These are phyloP conservation scores for Thoracochromis brauschi DNA, from an alignment of 2,113 vertebrate genomes.

Conservation along the genomic window DNA sequence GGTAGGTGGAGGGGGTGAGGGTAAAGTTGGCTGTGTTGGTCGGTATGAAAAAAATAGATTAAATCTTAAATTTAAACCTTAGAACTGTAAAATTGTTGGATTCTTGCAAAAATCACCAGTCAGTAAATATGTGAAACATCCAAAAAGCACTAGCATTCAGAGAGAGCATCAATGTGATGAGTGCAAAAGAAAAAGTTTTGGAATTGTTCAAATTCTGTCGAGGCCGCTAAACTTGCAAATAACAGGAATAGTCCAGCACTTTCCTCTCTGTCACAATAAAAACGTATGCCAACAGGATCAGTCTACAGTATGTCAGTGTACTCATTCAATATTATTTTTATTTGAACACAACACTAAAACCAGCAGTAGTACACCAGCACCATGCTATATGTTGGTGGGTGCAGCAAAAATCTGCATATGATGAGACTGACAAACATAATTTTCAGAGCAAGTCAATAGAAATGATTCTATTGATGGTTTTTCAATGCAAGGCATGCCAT, in stretches of 20 bases:
- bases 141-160: neutral
- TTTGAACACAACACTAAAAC: neutral
- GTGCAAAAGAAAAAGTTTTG: neutral
- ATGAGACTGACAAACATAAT: neutral
- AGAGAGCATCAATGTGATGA: neutral
- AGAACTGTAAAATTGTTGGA: neutral
- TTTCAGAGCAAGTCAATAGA: neutral
- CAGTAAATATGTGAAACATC: neutral
- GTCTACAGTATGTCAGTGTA: neutral
- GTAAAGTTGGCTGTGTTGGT: neutral
- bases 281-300: rapidly evolving
- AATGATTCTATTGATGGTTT: neutral
- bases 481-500: neutral
- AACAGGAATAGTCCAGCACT: neutral
- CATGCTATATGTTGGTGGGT: neutral
- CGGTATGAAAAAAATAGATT: neutral
- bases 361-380: neutral
- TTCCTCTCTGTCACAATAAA: neutral
- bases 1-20: neutral
- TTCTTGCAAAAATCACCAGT: neutral
- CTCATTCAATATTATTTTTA: neutral
- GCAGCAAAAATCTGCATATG: neutral
- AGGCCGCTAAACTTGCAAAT: neutral
- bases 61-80: neutral
- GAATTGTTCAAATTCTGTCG: neutral